Evolutionary conservation across 2,113 vertebrate species (phyloP).

Genomic region (Chloropsis hardwickii): DNA sequence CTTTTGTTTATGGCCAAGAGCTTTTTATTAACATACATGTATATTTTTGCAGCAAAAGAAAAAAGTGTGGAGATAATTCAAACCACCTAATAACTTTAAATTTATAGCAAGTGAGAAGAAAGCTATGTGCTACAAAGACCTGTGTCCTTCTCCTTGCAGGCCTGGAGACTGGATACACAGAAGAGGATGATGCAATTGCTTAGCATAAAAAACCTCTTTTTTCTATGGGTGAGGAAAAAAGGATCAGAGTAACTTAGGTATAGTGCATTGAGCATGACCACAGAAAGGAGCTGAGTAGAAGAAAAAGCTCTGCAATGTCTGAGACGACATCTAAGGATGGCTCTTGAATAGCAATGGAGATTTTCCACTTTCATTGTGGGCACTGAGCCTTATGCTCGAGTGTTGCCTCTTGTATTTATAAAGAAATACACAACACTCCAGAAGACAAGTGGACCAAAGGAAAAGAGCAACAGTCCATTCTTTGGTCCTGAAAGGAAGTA

Average conservation of each 20-base stretch:
- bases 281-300: neutral
- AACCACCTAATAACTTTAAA: neutral
- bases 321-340: neutral
- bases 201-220: neutral
- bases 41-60: neutral
- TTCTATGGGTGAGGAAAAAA: neutral
- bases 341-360: neutral
- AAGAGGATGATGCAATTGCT: neutral
- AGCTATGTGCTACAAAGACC: neutral
- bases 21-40: neutral
- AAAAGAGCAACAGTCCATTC: neutral
- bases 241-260: neutral
- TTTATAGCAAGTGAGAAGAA: neutral
- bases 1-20: neutral
- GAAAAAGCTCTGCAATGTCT: neutral
- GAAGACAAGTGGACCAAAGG: neutral
- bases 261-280: neutral
- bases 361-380: neutral
- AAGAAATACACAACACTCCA: neutral
- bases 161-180: neutral
- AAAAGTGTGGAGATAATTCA: neutral
- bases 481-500: neutral
- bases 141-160: neutral
- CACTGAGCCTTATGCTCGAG: fast-evolving
- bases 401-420: neutral